These are phyloP conservation scores for Philypnodon macrostomus DNA, from an alignment of 2,797 vertebrate species.

Conservation along the genomic window DNA sequence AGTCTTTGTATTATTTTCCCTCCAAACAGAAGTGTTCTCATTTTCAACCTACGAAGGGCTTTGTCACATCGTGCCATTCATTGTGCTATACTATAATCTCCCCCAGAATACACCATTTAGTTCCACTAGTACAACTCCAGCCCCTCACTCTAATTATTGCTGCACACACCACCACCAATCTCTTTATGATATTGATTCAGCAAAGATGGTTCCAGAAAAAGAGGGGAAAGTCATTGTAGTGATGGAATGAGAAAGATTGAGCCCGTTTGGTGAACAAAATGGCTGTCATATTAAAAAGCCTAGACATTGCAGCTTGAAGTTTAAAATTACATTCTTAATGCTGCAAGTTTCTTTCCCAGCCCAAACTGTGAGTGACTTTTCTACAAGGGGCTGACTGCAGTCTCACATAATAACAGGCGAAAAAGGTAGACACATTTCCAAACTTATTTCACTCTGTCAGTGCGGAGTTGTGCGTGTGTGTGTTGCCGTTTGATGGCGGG, in stretches of 20 bases:
- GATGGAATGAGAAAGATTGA: constrained; percentile 7
- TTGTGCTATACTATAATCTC: constrained; percentile 28
- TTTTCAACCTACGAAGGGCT: constrained; percentile 67
- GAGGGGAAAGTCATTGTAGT: background rate
- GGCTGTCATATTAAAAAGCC: constrained; percentile 24
- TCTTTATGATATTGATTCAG: constrained; percentile 27
- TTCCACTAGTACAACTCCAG: constrained; percentile 26
- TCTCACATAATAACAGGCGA: constrained; percentile 37
- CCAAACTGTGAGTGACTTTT: constrained; percentile 27
- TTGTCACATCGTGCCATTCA: constrained; percentile 63
- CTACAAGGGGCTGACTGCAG: constrained; percentile 38
- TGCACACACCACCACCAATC: constrained; percentile 1
- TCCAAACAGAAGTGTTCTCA: constrained; percentile 31
- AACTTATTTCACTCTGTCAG: constrained; percentile 52
- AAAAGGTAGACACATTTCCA: constrained; percentile 37
- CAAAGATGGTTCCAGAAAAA: constrained; percentile 20
- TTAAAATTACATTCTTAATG: too few relatives aligned
- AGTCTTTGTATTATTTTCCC: constrained; percentile 30
- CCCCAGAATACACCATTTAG: constrained; percentile 7
- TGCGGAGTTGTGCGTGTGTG: constrained; percentile 23
- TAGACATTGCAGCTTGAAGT: constrained; percentile 9
- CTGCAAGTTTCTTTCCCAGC: constrained; percentile 10
- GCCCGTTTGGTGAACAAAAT: constrained; percentile 9
- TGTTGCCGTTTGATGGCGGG: constrained; percentile 43
- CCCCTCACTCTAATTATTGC: constrained; percentile 35